phyloP scores from a whole-genome alignment of 2,797 vertebrate species.

The Okamejei kenojei region DNA sequence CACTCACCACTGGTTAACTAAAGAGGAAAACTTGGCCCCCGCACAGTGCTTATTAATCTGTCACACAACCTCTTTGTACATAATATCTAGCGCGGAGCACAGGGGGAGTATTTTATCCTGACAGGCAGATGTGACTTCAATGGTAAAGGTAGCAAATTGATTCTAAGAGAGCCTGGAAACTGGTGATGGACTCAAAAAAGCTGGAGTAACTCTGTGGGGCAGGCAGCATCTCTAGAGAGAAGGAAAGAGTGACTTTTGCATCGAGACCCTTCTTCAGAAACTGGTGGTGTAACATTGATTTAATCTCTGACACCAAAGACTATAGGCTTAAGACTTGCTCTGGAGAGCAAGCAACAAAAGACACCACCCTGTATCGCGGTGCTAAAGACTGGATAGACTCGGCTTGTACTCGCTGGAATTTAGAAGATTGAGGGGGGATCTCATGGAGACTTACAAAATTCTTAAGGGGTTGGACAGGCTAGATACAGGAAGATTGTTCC shows the following conservation, averaged over 20 bases:
- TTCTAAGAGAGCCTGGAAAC: not conserved
- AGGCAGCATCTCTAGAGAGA: too few relatives aligned
- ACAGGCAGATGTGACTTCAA: not conserved
- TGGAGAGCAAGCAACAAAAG: not conserved
- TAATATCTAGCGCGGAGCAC: not conserved
- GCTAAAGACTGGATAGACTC: too few relatives aligned
- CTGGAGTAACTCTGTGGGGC: too few relatives aligned
- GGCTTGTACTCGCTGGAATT: too few relatives aligned
- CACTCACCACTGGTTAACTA: slow-evolving; percentile 17
- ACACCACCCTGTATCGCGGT: not conserved
- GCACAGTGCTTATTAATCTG: not conserved
- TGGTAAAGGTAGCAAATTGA: not conserved
- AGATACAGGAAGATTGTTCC: too few relatives aligned
- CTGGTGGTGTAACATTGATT: not conserved
- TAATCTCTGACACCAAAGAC: not conserved
- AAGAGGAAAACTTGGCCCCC: not conserved
- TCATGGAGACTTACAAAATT: too few relatives aligned
- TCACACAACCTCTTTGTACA: not conserved
- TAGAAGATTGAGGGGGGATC: too few relatives aligned
- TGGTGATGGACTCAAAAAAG: not conserved
- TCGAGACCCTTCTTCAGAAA: too few relatives aligned
- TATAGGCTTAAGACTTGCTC: not conserved
- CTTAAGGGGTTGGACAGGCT: too few relatives aligned
- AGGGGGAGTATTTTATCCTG: not conserved
- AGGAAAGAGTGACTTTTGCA: too few relatives aligned